Base-by-base conservation (phyloP, 2,888 invertebrate species). In the Xestia ashworthii region DNA sequence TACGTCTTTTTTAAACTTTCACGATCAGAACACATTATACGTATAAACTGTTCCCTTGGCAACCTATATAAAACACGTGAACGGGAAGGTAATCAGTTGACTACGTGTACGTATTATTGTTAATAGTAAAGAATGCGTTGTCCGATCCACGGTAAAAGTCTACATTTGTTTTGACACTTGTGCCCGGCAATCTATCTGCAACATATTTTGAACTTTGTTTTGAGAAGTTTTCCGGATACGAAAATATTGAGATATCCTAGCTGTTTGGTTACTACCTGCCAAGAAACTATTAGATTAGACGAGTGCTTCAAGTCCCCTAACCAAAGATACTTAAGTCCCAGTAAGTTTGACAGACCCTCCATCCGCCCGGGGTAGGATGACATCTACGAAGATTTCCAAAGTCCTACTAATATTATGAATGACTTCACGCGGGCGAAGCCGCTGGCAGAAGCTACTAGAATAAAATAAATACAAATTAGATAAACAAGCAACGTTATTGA, bases 31-130 rank as follows among this genome's bases (percentile, higher is more conserved):
- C n/a, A n/a, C n/a, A n/a, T n/a, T n/a, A n/a, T 9, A 62, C 14
- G 32, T 46, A n/a, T 25, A 48, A 19, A 44, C 48, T 19, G 48
- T 78, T 78, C 8, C 71, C 78, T 48, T 16, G 66, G 83, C 53
- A 25, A 80, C 83, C 44, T 41, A 46, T 25, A 41, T 53, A 41
- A 41, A 53, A 60, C 70, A 70, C 22, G n/a, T n/a, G n/a, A n/a
- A n/a, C n/a, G 70, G 32, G 46, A 38, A 66, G 32, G 19, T 58
- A 53, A 22, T 38, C 14, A 65, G 12, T 46, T 70, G 70, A 58
- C n/a, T 62, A 50, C 41, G 11, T 12, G 41, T 41, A 38, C 5
- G 16, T n/a, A n/a, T n/a, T n/a, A n/a, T n/a, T n/a, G n/a, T n/a
- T n/a, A n/a, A n/a, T n/a, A n/a, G n/a, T n/a, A n/a, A n/a, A n/a